Evolutionary conservation across 2,113 vertebrate genomes (phyloP).

Genomic region (Acrocephalus arundinaceus): DNA sequence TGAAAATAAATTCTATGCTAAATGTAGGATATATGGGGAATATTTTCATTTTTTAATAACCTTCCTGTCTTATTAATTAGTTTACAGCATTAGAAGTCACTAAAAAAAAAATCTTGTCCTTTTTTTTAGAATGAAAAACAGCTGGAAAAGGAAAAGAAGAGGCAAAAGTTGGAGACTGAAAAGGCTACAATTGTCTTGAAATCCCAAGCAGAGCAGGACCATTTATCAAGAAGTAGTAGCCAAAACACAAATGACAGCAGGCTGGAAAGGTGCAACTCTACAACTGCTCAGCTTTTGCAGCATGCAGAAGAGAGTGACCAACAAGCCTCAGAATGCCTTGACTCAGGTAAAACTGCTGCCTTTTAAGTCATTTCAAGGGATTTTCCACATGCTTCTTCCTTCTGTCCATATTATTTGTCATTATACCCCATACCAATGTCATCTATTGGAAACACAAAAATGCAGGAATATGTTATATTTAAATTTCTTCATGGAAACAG

Average conservation of each 20-base stretch:
- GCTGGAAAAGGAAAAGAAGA: constrained; percentile 78
- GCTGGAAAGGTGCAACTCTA: constrained; percentile 56
- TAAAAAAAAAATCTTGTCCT: neutral
- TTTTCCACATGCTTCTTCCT: neutral
- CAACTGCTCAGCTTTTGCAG: constrained; percentile 67
- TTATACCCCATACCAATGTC: accelerated
- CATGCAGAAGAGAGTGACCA: constrained; percentile 75
- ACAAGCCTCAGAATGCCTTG: constrained; percentile 74
- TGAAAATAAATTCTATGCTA: neutral
- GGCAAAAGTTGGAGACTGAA: constrained; percentile 59
- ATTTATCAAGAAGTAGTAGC: constrained; percentile 34
- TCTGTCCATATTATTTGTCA: neutral
- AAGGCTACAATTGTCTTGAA: neutral
- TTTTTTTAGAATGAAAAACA: constrained; percentile 83
- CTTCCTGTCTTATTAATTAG: neutral
- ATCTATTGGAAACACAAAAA: neutral
- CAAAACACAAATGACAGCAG: constrained; percentile 41
- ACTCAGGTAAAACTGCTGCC: constrained; percentile 70
- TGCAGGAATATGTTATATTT: neutral
- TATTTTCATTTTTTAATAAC: neutral
- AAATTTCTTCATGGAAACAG: neutral
- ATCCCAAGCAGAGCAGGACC: constrained; percentile 30
- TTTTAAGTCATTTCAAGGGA: neutral
- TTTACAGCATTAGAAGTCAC: neutral
- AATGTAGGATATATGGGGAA: neutral